Evolutionary conservation across 2,888 invertebrate genomes (phyloP).

Genomic region (Schizaphis graminum): DNA sequence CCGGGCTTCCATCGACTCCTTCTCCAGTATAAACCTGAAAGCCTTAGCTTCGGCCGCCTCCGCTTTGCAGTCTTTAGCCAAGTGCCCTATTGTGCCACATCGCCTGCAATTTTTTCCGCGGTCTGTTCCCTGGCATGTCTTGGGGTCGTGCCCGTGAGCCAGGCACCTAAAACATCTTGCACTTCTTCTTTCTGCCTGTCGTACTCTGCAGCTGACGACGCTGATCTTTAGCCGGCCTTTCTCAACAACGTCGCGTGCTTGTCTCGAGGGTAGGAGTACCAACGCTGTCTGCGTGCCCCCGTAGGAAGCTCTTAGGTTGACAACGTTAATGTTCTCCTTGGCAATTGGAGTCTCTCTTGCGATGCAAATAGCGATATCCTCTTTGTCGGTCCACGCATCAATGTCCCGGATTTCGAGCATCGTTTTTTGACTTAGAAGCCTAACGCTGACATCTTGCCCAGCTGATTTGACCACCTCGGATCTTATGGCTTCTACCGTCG

Average conservation of each 20-base stretch:
- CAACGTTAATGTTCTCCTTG: background rate
- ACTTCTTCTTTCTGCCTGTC: too few relatives aligned
- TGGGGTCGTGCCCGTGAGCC: too few relatives aligned
- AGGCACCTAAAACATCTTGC: too few relatives aligned
- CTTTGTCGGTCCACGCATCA: background rate
- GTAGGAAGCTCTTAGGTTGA: background rate
- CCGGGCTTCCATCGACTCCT: too few relatives aligned
- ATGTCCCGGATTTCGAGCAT: background rate
- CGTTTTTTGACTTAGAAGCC: background rate
- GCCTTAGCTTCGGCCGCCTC: too few relatives aligned
- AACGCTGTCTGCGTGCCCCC: background rate
- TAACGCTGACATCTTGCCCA: background rate
- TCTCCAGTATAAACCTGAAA: too few relatives aligned
- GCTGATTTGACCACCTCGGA: background rate
- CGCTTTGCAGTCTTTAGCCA: too few relatives aligned
- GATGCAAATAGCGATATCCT: background rate
- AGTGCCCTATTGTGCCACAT: too few relatives aligned
- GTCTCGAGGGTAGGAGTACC: background rate
- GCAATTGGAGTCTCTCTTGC: background rate
- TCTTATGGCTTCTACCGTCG: too few relatives aligned
- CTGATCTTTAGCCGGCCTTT: background rate
- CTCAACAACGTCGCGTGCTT: background rate
- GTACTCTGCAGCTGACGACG: background rate
- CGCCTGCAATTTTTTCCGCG: too few relatives aligned
- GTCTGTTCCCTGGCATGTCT: too few relatives aligned